Evolutionary conservation across 1,140 invertebrate species (phyloP).

Genomic region (Penaeus chinensis): DNA sequence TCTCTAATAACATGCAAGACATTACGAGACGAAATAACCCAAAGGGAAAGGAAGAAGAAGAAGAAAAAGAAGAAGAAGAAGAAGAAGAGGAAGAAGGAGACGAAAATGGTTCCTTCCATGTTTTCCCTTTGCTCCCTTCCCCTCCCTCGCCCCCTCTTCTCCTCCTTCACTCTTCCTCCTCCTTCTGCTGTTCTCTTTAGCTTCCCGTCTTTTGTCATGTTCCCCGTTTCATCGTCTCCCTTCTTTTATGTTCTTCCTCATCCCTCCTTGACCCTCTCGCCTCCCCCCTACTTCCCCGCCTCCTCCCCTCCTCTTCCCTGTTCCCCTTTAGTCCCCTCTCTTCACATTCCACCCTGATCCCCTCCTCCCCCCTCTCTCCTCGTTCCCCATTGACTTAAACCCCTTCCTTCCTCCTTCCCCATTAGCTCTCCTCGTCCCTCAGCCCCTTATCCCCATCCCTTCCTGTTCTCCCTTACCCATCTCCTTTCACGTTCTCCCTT

Average conservation of each 20-base stretch:
- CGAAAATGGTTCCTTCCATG: not conserved
- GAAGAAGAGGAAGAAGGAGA: not conserved
- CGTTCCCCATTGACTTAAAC: not conserved
- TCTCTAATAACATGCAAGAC: not conserved
- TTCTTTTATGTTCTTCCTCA: not conserved
- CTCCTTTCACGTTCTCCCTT: not conserved
- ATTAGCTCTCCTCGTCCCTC: not conserved
- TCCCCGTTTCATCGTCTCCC: not conserved
- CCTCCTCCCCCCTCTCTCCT: too few relatives aligned
- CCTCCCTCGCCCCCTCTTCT: not conserved
- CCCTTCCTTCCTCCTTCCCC: not conserved
- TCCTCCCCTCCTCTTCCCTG: not conserved
- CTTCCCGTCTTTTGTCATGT: not conserved
- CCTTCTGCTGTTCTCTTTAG: not conserved
- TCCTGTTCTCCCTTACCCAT: too few relatives aligned
- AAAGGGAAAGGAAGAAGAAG: slow-evolving; percentile 7
- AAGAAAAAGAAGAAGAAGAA: not conserved
- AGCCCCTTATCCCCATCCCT: not conserved
- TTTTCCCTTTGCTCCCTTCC: too few relatives aligned
- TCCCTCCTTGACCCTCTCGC: not conserved
- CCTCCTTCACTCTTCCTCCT: too few relatives aligned
- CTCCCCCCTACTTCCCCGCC: not conserved
- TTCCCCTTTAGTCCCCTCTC: not conserved
- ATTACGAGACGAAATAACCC: not conserved
- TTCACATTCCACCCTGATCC: not conserved